Evolutionary conservation across 2,113 vertebrate genomes (phyloP).

Genomic region (mouse (Mus musculus)): DNA sequence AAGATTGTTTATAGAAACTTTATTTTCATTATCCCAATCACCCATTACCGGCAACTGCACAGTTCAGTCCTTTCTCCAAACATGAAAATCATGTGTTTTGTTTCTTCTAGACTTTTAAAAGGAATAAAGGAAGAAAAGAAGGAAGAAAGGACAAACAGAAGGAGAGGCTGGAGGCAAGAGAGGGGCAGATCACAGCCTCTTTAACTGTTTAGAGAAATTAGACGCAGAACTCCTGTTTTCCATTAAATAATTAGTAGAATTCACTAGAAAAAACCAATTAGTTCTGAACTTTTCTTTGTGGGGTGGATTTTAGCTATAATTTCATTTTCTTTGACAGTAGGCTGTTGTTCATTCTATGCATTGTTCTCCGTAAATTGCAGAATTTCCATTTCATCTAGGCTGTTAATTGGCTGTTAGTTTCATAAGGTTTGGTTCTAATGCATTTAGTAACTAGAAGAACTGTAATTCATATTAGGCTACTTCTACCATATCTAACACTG

Average conservation of each 20-base stretch:
- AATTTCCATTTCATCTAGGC: background rate
- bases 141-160: background rate
- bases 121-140: background rate
- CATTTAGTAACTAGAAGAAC: background rate
- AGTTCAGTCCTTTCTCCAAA: background rate
- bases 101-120: background rate
- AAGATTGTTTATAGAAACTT: no score
- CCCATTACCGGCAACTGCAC: background rate
- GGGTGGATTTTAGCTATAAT: background rate
- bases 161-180: background rate
- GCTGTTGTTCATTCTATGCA: background rate
- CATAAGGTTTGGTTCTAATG: background rate
- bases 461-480: background rate
- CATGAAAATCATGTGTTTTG: background rate
- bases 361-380: background rate
- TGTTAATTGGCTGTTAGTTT: background rate
- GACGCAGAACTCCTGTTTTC: background rate
- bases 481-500: background rate
- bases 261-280: background rate
- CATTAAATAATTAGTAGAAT: background rate
- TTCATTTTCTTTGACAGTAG: background rate
- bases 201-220: background rate
- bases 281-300: background rate
- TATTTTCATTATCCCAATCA: background rate
- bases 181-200: background rate